A percentile compares a stretch with the other conserved stretches of the same genome.
Conservation (phyloP, 1,140 invertebrate species). For the Scaptodrosophila lebanonensis region DNA sequence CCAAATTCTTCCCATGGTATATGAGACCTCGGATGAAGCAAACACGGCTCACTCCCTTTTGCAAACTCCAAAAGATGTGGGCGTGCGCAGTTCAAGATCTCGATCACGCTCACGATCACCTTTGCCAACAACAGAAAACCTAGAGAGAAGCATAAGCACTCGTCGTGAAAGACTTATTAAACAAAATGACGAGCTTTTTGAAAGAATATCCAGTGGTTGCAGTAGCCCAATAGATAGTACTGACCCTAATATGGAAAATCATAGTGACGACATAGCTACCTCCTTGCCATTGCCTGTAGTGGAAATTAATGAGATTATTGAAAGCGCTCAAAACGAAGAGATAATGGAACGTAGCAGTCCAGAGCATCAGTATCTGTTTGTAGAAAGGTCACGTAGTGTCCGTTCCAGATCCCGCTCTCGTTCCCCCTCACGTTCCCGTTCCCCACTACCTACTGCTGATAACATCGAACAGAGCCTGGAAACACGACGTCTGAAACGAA, state of each 20-base stretch:
- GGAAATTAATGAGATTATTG: slow-evolving; percentile 40
- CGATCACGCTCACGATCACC: slow-evolving; percentile 48
- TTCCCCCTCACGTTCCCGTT: slow-evolving; percentile 53
- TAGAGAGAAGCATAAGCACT: slow-evolving; percentile 42
- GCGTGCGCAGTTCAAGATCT: slow-evolving; percentile 11
- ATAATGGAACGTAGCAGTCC: slow-evolving; percentile 6
- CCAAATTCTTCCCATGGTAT: slow-evolving; percentile 36
- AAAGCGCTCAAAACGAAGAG: slow-evolving; percentile 21
- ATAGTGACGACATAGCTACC: neutral
- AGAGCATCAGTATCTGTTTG: slow-evolving; percentile 50
- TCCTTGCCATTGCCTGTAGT: slow-evolving; percentile 40
- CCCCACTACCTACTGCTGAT: slow-evolving; percentile 56
- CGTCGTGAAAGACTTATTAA: slow-evolving; percentile 40
- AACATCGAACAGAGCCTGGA: slow-evolving; percentile 59
- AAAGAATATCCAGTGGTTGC: slow-evolving; percentile 24
- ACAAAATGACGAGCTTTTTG: slow-evolving; percentile 49
- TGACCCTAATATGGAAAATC: neutral
- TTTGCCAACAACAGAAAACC: slow-evolving; percentile 40
- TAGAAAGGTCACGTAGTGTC: slow-evolving; percentile 42
- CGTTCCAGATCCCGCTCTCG: slow-evolving; percentile 27
- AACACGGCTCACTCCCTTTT: too few species aligned
- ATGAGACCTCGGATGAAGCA: slow-evolving; percentile 15
- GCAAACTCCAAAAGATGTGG: neutral
- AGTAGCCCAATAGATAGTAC: slow-evolving; percentile 21
- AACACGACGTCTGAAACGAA: slow-evolving; percentile 42